phyloP scores from a whole-genome alignment of 2,888 invertebrate species.

The Cheilosia vernalis region DNA sequence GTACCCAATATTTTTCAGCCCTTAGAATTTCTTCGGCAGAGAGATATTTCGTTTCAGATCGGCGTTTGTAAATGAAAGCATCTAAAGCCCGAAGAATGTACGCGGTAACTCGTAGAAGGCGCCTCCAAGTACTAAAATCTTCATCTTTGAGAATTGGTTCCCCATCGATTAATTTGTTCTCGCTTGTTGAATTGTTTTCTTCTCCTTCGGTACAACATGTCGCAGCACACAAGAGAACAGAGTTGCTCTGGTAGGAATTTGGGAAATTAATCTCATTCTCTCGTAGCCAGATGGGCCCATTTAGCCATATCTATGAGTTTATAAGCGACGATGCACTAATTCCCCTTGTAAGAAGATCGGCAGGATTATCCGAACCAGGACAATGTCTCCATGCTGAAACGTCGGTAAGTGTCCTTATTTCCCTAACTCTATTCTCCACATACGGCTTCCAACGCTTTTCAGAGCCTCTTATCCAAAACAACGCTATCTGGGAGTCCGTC shows the following conservation, averaged over 20 bases:
- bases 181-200: not conserved
- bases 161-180: not conserved
- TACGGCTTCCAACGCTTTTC: conserved; percentile 30
- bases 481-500: conserved; percentile 21
- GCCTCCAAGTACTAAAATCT: not conserved
- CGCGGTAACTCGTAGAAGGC: not conserved
- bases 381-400: conserved; percentile 8
- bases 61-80: not conserved
- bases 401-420: not conserved
- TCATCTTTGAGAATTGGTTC: not conserved
- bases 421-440: conserved; percentile 11
- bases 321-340: not conserved
- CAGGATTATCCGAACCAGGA: conserved; percentile 13
- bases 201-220: not conserved
- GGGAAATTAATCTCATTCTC: not conserved
- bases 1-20: conserved; percentile 14
- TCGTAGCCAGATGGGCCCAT: not conserved
- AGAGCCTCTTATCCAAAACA: conserved; percentile 26
- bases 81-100: not conserved
- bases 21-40: conserved; percentile 7
- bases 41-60: not conserved
- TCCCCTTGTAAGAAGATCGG: not conserved
- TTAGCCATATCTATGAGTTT: not conserved
- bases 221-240: not conserved
- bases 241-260: not conserved